Evolutionary conservation across 2,888 invertebrate species (phyloP).

Genomic region (Microdon myrmicae): DNA sequence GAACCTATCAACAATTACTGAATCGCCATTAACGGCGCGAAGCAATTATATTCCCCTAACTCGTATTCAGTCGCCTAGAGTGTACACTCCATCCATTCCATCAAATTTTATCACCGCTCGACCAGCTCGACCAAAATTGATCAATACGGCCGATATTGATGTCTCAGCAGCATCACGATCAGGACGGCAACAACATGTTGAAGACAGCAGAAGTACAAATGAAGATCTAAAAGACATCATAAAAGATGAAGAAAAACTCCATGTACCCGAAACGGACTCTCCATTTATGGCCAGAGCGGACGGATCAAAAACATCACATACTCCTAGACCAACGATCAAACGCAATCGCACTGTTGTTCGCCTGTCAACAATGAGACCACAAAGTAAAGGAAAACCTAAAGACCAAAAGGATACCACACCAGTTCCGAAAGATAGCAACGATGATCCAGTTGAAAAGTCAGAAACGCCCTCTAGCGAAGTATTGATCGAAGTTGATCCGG

Average conservation of each 20-base stretch:
- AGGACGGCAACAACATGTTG: conserved; percentile 35
- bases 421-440: conserved; percentile 68
- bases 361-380: conserved; percentile 72
- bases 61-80: conserved; percentile 69
- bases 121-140: conserved; percentile 75
- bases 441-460: conserved; percentile 65
- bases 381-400: conserved; percentile 57
- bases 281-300: conserved; percentile 67
- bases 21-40: conserved; percentile 65
- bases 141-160: conserved; percentile 88
- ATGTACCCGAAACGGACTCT: conserved; percentile 23
- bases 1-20: conserved; percentile 79
- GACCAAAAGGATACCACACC: conserved; percentile 26
- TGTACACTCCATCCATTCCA: conserved; percentile 65
- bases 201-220: conserved; percentile 6
- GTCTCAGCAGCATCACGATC: conserved; percentile 76
- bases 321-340: conserved; percentile 72
- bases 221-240: neutral
- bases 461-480: conserved; percentile 54
- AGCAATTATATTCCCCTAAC: conserved; percentile 65
- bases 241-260: conserved; percentile 16
- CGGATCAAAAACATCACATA: conserved; percentile 67
- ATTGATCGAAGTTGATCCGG: conserved; percentile 60
- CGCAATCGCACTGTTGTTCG: conserved; percentile 80
- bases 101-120: conserved; percentile 69